A percentile compares a stretch with the other conserved stretches of the same genome.
Evolutionary conservation across 2,888 invertebrate genomes (phyloP).

Genomic region (Lacanobia oleracea): DNA sequence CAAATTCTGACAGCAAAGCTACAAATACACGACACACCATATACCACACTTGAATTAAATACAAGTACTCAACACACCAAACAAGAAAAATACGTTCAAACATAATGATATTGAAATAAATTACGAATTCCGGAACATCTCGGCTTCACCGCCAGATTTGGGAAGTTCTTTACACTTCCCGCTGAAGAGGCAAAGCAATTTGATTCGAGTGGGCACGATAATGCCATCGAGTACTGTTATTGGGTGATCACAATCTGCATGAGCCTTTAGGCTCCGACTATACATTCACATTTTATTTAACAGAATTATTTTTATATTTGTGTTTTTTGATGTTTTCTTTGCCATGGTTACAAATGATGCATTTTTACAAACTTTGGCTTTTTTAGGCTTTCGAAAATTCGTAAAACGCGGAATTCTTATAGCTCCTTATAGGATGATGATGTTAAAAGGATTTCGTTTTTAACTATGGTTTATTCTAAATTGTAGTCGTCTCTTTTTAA

Average conservation of each 20-base stretch:
- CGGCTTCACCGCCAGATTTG: conserved; percentile 53
- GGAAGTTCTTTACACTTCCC: conserved; percentile 57
- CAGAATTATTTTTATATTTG: conserved; percentile 4
- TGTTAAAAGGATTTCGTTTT: no score
- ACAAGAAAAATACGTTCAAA: conserved; percentile 2
- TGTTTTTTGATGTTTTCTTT: neutral
- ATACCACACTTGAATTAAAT: neutral
- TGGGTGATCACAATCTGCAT: conserved; percentile 60
- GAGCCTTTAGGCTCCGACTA: conserved; percentile 29
- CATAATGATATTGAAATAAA: conserved; percentile 47
- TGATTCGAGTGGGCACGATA: conserved; percentile 61
- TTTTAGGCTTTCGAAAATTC: no score
- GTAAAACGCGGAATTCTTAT: no score
- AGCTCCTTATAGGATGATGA: no score
- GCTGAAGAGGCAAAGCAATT: conserved; percentile 68
- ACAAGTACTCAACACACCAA: neutral
- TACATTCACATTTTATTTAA: conserved; percentile 37
- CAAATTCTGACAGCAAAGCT: no score
- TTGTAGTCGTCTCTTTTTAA: neutral
- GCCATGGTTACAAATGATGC: neutral
- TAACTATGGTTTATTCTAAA: neutral
- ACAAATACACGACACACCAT: neutral
- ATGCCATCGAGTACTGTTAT: conserved; percentile 55
- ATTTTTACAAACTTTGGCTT: neutral
- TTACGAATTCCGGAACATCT: conserved; percentile 28